Evolutionary conservation across 1,140 invertebrate species (phyloP).

Genomic region (Vanessa tameamea): DNA sequence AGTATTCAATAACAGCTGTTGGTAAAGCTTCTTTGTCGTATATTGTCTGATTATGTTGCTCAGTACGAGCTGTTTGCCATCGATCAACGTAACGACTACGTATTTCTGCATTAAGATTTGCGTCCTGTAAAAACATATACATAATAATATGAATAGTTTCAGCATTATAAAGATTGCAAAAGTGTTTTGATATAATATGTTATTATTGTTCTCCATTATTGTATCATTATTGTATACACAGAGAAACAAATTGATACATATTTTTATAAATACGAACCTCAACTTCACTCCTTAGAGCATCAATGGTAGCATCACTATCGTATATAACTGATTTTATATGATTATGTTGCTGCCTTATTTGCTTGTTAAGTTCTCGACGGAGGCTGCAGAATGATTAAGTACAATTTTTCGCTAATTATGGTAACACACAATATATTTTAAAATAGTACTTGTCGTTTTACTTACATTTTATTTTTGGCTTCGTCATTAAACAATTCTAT

Average conservation of each 20-base stretch:
- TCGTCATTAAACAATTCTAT: conserved; percentile 46
- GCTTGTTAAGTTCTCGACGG: conserved; percentile 51
- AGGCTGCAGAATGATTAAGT: conserved; percentile 34
- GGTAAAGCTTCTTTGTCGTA: conserved; percentile 46
- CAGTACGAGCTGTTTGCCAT: conserved; percentile 64
- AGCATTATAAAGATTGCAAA: too few species aligned
- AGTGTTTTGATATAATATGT: too few species aligned
- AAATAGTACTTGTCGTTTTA: too few species aligned
- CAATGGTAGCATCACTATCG: conserved; percentile 55
- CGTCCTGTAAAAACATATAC: conserved; percentile 49
- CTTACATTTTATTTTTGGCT: conserved; percentile 58
- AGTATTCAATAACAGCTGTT: conserved; percentile 49
- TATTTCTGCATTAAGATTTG: conserved; percentile 52
- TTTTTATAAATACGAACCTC: conserved; percentile 50
- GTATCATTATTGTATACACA: background rate
- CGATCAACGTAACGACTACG: conserved; percentile 54
- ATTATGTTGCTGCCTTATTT: conserved; percentile 64
- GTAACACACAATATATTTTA: background rate
- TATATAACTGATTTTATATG: conserved; percentile 61
- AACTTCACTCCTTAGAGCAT: conserved; percentile 50
- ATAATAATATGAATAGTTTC: too few species aligned
- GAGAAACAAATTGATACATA: background rate
- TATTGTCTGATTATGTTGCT: conserved; percentile 56
- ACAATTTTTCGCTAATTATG: background rate
- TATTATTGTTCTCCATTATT: too few species aligned